phyloP scores from a whole-genome alignment of 2,888 invertebrate species.

The Mactromeris polynyma region DNA sequence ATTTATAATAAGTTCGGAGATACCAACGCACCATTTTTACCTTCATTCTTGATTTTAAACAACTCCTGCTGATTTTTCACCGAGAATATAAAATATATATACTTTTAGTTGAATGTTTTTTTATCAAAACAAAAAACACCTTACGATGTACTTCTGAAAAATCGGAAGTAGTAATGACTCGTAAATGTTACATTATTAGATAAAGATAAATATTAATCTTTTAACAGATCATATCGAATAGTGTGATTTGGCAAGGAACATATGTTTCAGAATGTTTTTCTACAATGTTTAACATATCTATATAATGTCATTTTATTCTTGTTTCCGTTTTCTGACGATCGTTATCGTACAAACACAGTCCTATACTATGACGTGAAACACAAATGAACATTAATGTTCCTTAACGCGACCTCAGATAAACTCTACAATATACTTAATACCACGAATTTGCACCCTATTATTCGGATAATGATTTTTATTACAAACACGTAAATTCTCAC shows the following conservation, averaged over 20 bases:
- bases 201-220: not conserved
- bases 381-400: not conserved
- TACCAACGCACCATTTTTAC: not conserved
- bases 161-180: not conserved
- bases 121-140: not conserved
- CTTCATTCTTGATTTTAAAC: not conserved
- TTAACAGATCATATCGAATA: not conserved
- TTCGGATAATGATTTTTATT: not conserved
- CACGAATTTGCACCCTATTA: not conserved
- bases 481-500: not conserved
- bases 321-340: not conserved
- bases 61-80: not conserved
- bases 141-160: not conserved
- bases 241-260: not conserved
- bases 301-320: not conserved
- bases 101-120: not conserved
- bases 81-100: not conserved
- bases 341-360: not conserved
- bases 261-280: not conserved
- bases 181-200: not conserved
- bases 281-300: not conserved
- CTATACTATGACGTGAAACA: not conserved
- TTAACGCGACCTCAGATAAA: constrained; percentile 3
- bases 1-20: constrained; percentile 16
- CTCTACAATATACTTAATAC: not conserved